A percentile compares a stretch with the other conserved stretches of the same genome.
Conservation (phyloP, 2,888 invertebrate species). For the Smittia sp. region DNA sequence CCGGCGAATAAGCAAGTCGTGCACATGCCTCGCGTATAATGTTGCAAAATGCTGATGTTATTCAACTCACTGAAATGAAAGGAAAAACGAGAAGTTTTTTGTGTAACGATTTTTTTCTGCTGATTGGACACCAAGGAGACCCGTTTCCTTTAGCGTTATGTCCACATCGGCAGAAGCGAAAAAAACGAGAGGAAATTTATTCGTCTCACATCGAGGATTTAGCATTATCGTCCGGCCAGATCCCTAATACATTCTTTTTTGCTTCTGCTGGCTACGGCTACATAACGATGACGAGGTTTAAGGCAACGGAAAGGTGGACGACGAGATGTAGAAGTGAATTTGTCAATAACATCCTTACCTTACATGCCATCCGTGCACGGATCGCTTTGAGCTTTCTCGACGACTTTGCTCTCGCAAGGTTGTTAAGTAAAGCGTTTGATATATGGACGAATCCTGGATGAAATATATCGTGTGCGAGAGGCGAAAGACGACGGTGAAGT, state of each 20-base stretch:
- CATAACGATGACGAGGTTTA: neutral
- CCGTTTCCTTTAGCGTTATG: constrained; percentile 40
- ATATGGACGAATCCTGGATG: constrained; percentile 17
- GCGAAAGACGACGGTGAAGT: constrained; percentile 1
- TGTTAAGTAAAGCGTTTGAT: constrained; percentile 34
- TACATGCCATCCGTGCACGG: constrained; percentile 10
- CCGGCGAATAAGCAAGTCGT: constrained; percentile 2
- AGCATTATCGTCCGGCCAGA: constrained; percentile 40
- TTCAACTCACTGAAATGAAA: constrained; percentile 35
- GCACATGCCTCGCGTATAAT: constrained; percentile 39
- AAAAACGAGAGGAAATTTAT: constrained; percentile 39
- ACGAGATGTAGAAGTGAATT: constrained; percentile 40
- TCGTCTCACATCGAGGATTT: constrained; percentile 42
- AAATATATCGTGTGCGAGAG: neutral
- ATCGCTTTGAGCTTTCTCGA: constrained; percentile 10
- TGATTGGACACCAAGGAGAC: constrained; percentile 41
- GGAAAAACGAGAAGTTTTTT: constrained; percentile 16
- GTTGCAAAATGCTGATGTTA: constrained; percentile 41
- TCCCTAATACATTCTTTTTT: constrained; percentile 37
- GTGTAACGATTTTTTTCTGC: constrained; percentile 40
- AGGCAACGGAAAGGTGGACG: constrained; percentile 15
- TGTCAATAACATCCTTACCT: constrained; percentile 39
- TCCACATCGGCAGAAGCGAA: constrained; percentile 27
- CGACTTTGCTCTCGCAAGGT: neutral
- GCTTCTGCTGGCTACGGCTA: neutral